Conservation (phyloP, 2,113 vertebrate species). For the Thalassarche chlororhynchos region DNA sequence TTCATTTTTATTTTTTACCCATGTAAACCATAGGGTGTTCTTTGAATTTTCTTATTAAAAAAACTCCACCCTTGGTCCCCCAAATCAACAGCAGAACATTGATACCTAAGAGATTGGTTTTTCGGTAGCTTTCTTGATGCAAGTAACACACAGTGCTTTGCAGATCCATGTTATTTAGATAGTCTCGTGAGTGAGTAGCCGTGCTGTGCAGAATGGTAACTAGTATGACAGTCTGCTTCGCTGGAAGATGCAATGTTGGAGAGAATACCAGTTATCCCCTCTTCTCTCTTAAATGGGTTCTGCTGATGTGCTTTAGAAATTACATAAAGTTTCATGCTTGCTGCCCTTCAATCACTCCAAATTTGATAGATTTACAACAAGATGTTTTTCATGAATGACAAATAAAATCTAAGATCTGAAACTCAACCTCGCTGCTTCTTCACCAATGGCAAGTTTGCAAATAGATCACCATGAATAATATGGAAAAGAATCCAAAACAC, state of each 20-base stretch:
- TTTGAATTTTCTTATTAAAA: background rate
- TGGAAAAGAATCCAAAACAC: background rate
- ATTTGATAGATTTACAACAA: background rate
- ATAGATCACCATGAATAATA: background rate
- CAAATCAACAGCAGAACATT: background rate
- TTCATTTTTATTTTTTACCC: constrained; percentile 31
- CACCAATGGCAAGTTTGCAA: background rate
- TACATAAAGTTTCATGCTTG: background rate
- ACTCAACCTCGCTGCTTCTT: background rate
- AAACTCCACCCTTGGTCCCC: background rate
- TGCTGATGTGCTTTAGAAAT: background rate
- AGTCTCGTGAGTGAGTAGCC: background rate
- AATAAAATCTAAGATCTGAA: background rate
- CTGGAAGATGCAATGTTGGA: background rate
- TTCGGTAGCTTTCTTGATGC: background rate
- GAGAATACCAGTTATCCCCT: background rate
- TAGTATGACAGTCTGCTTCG: too few relatives aligned
- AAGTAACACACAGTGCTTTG: background rate
- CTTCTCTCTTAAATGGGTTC: background rate
- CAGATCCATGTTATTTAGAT: background rate
- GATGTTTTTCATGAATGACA: background rate
- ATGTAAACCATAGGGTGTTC: constrained; percentile 2
- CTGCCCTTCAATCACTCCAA: background rate
- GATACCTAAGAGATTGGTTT: background rate
- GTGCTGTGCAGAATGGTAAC: background rate